Evolutionary conservation across 2,113 vertebrate species (phyloP), one percentile per base, ranked within the genome.

Genomic region (Equus przewalskii): DNA sequence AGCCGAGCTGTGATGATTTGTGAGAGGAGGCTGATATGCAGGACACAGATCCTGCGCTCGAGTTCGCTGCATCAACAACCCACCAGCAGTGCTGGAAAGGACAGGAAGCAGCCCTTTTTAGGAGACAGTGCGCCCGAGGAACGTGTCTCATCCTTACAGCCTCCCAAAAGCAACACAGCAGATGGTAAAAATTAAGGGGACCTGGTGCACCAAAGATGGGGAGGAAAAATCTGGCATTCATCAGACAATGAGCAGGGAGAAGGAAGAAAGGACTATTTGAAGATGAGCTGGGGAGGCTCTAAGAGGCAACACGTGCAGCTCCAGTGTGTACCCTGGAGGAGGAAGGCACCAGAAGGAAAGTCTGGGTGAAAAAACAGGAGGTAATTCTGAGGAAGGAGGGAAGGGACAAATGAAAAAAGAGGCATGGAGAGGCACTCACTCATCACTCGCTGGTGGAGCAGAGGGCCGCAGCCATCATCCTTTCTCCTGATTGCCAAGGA

Each of bases 1-100:
- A 95, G 94, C 73, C 0, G 4, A 62, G 90, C 44, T 0, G 18
- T 2, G 11, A 65, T 97, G 98, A 97, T 97, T 97, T 98, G 92
- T 97, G 97, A 46, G 30, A 88, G 75, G 49, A 65, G 69, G 69
- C 30, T 78, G 93, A 41, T 15, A 24, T 33, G n/a, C 33, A 79
- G 79, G 18, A 14, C 69, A 15, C 85, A 36, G 58, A 54, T 12
- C 62, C 75, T 9, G 46, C 30, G 80, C 4, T 2, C 0, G 9
- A 10, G 65, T 46, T 3, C 1, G 6, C 44, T 6, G n/a, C 30
- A 30, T 36, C 69, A 7, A 22, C 14, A 22, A 3, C 67, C 49
- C 21, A 14, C 22, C 28, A 3, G 76, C 41, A 1, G 1, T 4
- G 6, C 7, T 0, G 0, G 65, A 7, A 70, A 73, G 60, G 56